A percentile compares a stretch with the other conserved stretches of the same genome.
These are phyloP conservation scores for Oreochromis spilurus DNA, from an alignment of 2,113 vertebrate species.

Conservation along the genomic window DNA sequence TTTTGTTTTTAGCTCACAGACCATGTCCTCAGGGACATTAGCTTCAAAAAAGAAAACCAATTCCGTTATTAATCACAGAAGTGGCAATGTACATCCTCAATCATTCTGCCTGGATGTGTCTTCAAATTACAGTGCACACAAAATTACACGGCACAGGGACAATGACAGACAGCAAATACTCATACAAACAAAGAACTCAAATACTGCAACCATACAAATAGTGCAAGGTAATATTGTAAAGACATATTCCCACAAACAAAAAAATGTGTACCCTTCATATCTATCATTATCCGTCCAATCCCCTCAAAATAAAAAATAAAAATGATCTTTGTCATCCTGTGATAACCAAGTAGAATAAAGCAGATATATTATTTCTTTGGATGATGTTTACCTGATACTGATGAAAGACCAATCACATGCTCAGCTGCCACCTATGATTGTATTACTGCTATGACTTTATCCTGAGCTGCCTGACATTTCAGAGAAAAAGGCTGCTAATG, in stretches of 20 bases:
- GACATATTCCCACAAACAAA: background rate
- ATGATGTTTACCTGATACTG: constrained; percentile 21
- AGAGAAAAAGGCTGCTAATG: constrained; percentile 34
- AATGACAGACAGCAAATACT: background rate
- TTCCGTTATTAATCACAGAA: background rate
- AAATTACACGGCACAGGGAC: background rate
- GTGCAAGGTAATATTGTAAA: background rate
- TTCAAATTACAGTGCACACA: constrained; percentile 26
- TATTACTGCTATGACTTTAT: constrained; percentile 31
- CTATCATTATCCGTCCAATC: background rate
- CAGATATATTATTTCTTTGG: background rate
- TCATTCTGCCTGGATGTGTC: background rate
- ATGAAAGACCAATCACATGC: constrained; percentile 6
- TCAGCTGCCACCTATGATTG: constrained; percentile 31
- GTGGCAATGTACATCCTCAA: background rate
- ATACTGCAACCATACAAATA: background rate
- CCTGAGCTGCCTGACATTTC: constrained; percentile 49
- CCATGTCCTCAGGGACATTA: background rate
- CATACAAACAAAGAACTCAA: background rate
- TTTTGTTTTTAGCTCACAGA: background rate
- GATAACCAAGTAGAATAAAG: background rate
- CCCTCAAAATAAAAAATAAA: background rate
- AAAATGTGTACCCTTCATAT: background rate
- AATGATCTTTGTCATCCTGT: background rate
- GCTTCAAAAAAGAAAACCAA: background rate